Evolutionary conservation across 2,888 invertebrate genomes (phyloP).

Genomic region (Alsophila aescularia): DNA sequence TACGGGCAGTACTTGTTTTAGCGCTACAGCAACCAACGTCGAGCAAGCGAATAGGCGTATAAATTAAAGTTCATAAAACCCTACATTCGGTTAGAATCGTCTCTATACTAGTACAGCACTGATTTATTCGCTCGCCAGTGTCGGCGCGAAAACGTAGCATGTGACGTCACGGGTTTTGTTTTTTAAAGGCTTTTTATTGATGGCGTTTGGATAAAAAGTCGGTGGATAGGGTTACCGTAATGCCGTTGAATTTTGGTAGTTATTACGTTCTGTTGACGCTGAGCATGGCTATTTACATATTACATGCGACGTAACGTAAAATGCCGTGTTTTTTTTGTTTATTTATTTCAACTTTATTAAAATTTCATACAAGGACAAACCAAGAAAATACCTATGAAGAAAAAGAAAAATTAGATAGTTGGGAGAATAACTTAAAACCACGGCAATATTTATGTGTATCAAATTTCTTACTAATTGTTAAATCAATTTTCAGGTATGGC

Average conservation of each 20-base stretch:
- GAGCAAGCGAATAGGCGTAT: too few relatives aligned
- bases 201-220: constrained; percentile 79
- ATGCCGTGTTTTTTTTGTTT: too few relatives aligned
- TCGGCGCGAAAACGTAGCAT: constrained; percentile 79
- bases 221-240: constrained; percentile 60
- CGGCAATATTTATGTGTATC: too few relatives aligned
- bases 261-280: constrained; percentile 16
- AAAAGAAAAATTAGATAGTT: too few relatives aligned
- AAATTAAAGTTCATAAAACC: constrained; percentile 68
- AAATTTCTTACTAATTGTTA: too few relatives aligned
- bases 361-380: too few relatives aligned
- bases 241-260: constrained; percentile 13
- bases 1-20: too few relatives aligned
- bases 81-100: constrained; percentile 72
- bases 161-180: constrained; percentile 79
- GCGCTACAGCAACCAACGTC: too few relatives aligned
- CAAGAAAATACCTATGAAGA: too few relatives aligned
- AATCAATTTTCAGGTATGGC: too few relatives aligned
- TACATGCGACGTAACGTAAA: constrained; percentile 10
- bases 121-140: constrained; percentile 78
- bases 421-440: too few relatives aligned
- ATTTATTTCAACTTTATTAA: not conserved
- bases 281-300: constrained; percentile 2
- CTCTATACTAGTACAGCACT: constrained; percentile 73
- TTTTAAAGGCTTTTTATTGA: constrained; percentile 75